Evolutionary conservation across 2,113 vertebrate genomes (phyloP).

Genomic region (Danio rerio): DNA sequence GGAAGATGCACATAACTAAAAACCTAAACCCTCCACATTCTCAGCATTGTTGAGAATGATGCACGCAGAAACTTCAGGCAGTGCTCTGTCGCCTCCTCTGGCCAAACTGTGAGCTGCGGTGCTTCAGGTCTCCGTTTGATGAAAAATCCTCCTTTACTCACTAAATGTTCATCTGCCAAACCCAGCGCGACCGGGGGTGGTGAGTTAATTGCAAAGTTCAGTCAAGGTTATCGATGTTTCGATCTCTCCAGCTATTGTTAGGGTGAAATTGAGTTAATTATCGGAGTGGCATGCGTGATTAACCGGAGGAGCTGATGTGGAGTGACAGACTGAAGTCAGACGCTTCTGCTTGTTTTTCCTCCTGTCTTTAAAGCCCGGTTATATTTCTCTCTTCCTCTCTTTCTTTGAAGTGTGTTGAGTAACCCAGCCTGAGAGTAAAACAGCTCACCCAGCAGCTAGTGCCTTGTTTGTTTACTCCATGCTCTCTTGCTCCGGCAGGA

Average conservation of each 20-base stretch:
- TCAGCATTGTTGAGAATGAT: not conserved
- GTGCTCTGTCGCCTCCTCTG: conserved; percentile 28
- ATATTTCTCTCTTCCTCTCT: not conserved
- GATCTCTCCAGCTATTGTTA: conserved; percentile 10
- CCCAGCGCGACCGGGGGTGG: not conserved
- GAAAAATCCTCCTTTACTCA: not conserved
- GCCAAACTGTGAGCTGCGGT: not conserved
- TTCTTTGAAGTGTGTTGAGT: not conserved
- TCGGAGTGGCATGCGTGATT: not conserved
- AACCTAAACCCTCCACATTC: too few relatives aligned
- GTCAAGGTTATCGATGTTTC: conserved; percentile 5
- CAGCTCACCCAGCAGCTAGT: not conserved
- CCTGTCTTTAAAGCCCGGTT: not conserved
- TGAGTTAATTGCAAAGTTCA: conserved; percentile 3
- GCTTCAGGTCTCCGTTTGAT: not conserved
- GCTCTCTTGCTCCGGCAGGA: not conserved
- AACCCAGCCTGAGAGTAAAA: not conserved
- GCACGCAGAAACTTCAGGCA: not conserved
- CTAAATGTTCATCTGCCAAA: not conserved
- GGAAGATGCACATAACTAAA: too few relatives aligned
- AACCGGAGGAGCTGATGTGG: not conserved
- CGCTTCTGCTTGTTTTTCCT: not conserved
- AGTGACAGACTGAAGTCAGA: not conserved
- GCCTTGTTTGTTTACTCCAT: not conserved
- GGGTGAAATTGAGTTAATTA: conserved; percentile 12